Base-by-base conservation (phyloP, 2,113 vertebrate genomes). In the Brachyhypopomus gauderio region DNA sequence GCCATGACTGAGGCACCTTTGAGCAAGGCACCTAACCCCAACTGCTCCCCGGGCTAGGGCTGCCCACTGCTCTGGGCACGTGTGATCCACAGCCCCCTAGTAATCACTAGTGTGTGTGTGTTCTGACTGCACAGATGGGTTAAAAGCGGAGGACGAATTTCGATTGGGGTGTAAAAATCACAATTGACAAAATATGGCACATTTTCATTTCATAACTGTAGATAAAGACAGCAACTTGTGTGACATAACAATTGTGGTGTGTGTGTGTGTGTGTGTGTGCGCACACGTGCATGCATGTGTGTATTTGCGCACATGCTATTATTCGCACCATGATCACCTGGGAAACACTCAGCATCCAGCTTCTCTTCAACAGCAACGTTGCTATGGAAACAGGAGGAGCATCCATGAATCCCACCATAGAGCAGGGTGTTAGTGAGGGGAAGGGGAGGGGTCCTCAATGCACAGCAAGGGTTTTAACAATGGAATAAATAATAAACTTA, bases 381-480 rank as follows among this genome's bases (percentile, higher is more conserved):
- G 56, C 87, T 83, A 86, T 85, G 80, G 83, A 78, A 86, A 88
- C 80, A 45, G 22, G 23, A 58, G n/a, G 78, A 81, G 73, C 74
- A 83, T 73, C 64, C 52, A 60, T 45, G n/a, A 64, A 48, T 55
- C 6, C 4, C 48, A 17, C 59, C 63, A 27, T 20, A 64, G 30
- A 56, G 34, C 1, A 11, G n/a, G 23, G 5, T 25, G 71, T 30
- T 70, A 48, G 20, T 20, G 30, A 16, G 12, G 30, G 38, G 67
- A 17, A 45, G 12, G 16, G 22, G 20, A n/a, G 55, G n/a, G 22
- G 1, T 11, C 9, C 12, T 5, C 41, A 41, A 41, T 67, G 23
- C 7, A 23, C 20, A 55, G 20, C 38, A 34, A 71, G 17, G 30
- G 20, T 67, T 4, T 62, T 19, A n/a, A 74, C 73, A 52, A 66